phyloP scores from a whole-genome alignment of 2,113 vertebrate genomes.

The Haliaeetus leucogaster region DNA sequence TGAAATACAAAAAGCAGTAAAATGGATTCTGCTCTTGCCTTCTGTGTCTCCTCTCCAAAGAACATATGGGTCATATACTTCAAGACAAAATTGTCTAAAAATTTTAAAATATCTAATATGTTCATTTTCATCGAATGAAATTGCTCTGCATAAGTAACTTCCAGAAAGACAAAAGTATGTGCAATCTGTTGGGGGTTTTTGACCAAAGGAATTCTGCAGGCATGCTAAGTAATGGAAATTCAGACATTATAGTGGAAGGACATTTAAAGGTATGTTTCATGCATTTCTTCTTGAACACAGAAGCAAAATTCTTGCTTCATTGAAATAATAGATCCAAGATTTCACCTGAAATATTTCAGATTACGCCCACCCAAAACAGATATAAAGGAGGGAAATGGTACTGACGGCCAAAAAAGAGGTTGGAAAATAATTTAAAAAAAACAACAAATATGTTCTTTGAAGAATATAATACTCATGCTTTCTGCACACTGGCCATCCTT shows the following conservation, averaged over 20 bases:
- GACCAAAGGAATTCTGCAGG: not conserved
- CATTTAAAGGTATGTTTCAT: not conserved
- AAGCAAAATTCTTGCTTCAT: not conserved
- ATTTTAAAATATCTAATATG: not conserved
- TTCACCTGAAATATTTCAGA: not conserved
- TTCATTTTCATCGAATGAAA: not conserved
- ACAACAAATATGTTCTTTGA: not conserved
- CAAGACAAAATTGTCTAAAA: not conserved
- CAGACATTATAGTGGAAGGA: not conserved
- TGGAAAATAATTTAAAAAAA: not conserved
- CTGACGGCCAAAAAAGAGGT: not conserved
- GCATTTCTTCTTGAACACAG: not conserved
- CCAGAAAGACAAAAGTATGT: not conserved
- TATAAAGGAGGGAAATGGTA: not conserved
- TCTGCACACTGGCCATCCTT: not conserved
- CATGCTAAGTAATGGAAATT: not conserved
- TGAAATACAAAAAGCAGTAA: not conserved
- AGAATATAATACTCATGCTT: not conserved
- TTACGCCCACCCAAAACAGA: not conserved
- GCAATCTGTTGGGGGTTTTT: not conserved
- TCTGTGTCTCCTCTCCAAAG: not conserved
- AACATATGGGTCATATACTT: not conserved
- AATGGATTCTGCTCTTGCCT: not conserved
- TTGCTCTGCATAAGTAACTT: not conserved
- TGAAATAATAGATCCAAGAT: not conserved